Evolutionary conservation across 1,140 invertebrate species (phyloP), one percentile per base, ranked within the genome.

Genomic region (Listronotus oregonensis): DNA sequence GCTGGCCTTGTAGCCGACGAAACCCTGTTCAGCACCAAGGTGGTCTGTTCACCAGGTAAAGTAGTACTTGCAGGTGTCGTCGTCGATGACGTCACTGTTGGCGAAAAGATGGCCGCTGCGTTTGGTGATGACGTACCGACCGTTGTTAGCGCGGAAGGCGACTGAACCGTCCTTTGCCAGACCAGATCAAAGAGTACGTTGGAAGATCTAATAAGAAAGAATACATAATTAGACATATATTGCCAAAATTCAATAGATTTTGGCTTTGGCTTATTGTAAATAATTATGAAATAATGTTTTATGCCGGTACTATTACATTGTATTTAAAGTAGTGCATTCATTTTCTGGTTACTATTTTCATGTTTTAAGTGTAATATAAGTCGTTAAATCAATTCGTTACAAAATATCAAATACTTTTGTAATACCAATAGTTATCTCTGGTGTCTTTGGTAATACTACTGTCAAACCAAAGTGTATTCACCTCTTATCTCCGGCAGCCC

Each of bases 11-110:
- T 91, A 93, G 0, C 95, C 96, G 42, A 98, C 95, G 80, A 97
- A 97, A 12, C 96, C 96, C 80, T 96, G 95, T 96, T 95, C 69
- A 98, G 82, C 67, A 98, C 94, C 70, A 98, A 81, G 75, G 96
- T 92, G 95, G 95, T 72, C 90, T 89, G 82, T 96, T 96, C 78
- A 96, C 94, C 62, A 97, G 85, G 75, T 95, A 82, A 96, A 96
- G 81, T 89, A 93, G 80, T 96, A 98, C 79, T 94, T 94, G 82
- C 90, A 91, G 71, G 88, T 90, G 66, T 95, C 93, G 66, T 95
- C 93, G 71, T 96, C 94, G 60, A 94, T 87, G 47, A 84, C 79
- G 73, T 96, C 94, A n/a, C 89, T 87, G 75, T 93, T 94, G 68
- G 95, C 94, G 80, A 94, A 95, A 47, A 98, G 84, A 77, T 96